Percentiles rank a stretch among this genome's conserved stretches.
Evolutionary conservation across 2,888 invertebrate genomes (phyloP).

Genomic region (Pyrocoelia pectoralis): DNA sequence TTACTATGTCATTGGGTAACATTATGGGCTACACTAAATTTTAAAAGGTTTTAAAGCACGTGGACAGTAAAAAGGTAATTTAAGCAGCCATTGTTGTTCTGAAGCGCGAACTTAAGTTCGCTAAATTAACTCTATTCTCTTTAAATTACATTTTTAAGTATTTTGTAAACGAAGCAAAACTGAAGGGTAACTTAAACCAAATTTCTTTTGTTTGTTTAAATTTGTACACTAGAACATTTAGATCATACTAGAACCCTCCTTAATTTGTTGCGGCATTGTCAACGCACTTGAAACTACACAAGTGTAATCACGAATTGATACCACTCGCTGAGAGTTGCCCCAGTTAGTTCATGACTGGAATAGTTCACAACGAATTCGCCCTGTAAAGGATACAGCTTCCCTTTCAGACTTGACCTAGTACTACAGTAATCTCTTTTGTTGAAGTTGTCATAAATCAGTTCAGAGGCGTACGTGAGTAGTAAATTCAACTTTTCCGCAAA

Average conservation of each 20-base stretch:
- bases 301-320: constrained; percentile 3
- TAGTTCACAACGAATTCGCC: constrained; percentile 39
- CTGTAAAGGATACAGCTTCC: constrained; percentile 28
- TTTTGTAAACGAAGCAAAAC: too few species aligned
- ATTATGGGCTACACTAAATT: too few species aligned
- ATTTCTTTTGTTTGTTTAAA: too few species aligned
- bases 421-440: constrained; percentile 46
- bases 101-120: too few species aligned
- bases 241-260: neutral
- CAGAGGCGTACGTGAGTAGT: constrained; percentile 43
- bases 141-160: too few species aligned
- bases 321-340: constrained; percentile 42
- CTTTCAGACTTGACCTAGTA: constrained; percentile 44
- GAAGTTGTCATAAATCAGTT: constrained; percentile 41
- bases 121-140: too few species aligned
- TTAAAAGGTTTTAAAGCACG: too few species aligned
- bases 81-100: too few species aligned
- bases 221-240: too few species aligned
- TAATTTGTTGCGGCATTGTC: constrained; percentile 3
- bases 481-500: constrained; percentile 27
- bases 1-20: too few species aligned
- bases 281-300: neutral
- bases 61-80: too few species aligned
- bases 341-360: constrained; percentile 37
- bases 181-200: too few species aligned